Base-by-base conservation (phyloP, 2,888 invertebrate species). In the Polyploca ridens region DNA sequence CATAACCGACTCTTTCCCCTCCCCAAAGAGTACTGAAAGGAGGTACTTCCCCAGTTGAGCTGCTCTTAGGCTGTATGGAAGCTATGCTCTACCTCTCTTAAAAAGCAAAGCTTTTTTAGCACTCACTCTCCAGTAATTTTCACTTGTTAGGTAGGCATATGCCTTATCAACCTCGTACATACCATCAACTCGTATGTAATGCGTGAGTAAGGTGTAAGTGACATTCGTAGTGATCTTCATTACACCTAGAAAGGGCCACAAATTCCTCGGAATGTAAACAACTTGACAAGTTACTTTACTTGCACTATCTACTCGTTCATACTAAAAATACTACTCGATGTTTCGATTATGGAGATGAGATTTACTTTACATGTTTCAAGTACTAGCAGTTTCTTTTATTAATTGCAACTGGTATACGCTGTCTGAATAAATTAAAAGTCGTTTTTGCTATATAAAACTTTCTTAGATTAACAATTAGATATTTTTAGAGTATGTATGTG, bases 211-310 rank as follows among this genome's bases (percentile, higher is more conserved):
- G 16, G 33, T 62, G 49, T 49, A 44, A 27, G 19, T 62, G 16
- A 33, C 44, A 62, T 62, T 46, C 19, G 19, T 54, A 54, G 63
- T 62, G 64, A 62, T 62, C 62, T 58, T 49, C 63, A 63, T 46
- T 63, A 63, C 46, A 63, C 58, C 63, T 49, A 27, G 49, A 58
- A 27, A 46, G 11, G 6, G n/a, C 62, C 19, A 8, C 44, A 35
- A 46, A 62, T 14, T 62, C 33, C 46, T 62, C 16, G n/a, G 11
- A 44, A 57, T 44, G 33, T 58, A 33, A 59, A 59, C 58, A 59
- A 19, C 16, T 19, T 54, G 19, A 54, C 54, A 54, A 19, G 54
- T 54, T 19, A 54, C 54, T 54, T 54, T 54, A 54, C 54, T 54
- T 19, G 19, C 54, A 54, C 54, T 54, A 49, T 49, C 19, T 54